Evolutionary conservation across 1,140 invertebrate genomes (phyloP), one percentile per base, ranked within the genome.

Genomic region (Drosophila biarmipes): DNA sequence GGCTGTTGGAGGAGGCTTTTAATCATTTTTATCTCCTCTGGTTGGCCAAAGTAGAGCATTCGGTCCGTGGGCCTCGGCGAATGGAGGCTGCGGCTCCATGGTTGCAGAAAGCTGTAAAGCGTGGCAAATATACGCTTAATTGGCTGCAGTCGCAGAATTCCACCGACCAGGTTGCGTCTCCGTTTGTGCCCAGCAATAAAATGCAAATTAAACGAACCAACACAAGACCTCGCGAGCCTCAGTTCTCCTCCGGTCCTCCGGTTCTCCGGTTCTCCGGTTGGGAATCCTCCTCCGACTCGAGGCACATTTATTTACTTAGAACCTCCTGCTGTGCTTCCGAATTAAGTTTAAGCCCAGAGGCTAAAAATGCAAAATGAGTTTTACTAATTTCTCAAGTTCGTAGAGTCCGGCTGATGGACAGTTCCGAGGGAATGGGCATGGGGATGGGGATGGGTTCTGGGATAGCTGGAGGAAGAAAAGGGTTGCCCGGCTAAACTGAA

Each of bases 261-360:
- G 17, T 12, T 6, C 17, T 12, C 35, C 35, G 14, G 35, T n/a
- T 37, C 14, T 19, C 19, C 17, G 17, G 17, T 12, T 6, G 10
- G 2, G 24, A 17, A 31, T 31, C 7, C 40, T 37, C 15, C 51
- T 29, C 34, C 42, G 78, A 73, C 63, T 59, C 31, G 57, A 75
- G 77, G 79, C 82, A 82, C 79, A 87, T 87, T 91, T 91, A 91
- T 91, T 91, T 91, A 91, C 90, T 91, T 91, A 91, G 86, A 91
- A 91, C 89, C 91, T 92, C 91, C 91, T 91, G 91, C 91, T 92
- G 91, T 91, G 91, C 91, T 92, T 92, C 91, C 91, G 91, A 92
- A 92, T 92, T 92, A 91, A 92, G 91, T 91, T 90, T 91, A 91
- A 92, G 85, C 90, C 91, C 90, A 87, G 91, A 92, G 91, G 91